These are phyloP conservation scores for Oscheius sp. DNA, from an alignment of 2,888 invertebrate genomes.

Conservation along the genomic window DNA sequence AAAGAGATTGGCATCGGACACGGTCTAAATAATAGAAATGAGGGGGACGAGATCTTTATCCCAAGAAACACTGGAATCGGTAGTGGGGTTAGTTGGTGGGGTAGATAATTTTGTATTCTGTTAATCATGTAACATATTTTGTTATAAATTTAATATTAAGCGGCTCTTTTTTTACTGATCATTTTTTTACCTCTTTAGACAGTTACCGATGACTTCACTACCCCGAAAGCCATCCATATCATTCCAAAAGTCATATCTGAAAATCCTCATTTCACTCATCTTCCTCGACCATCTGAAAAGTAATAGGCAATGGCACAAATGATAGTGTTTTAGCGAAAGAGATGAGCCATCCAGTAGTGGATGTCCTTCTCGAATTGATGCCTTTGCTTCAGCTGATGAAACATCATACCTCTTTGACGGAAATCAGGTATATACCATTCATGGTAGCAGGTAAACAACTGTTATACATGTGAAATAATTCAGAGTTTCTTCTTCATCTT, in stretches of 20 bases:
- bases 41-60: conserved; percentile 18
- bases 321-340: too few species aligned
- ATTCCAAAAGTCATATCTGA: background rate
- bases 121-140: too few species aligned
- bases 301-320: too few species aligned
- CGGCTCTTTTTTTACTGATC: background rate
- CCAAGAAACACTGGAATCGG: conserved; percentile 13
- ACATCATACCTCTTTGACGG: conserved; percentile 5
- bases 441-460: background rate
- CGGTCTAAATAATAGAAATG: background rate
- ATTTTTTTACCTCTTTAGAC: background rate
- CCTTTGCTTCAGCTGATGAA: conserved; percentile 1
- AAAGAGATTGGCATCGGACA: background rate
- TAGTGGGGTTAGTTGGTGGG: conserved; percentile 16
- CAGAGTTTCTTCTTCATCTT: background rate
- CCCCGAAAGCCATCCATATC: background rate
- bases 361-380: conserved; percentile 29
- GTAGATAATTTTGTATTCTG: conserved; percentile 1
- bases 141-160: too few species aligned
- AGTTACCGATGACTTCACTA: background rate
- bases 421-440: conserved; percentile 18
- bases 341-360: background rate
- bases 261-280: background rate
- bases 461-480: background rate
- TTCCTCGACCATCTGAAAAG: too few species aligned